phyloP scores from a whole-genome alignment of 2,888 invertebrate genomes.

The Andrena fulva region DNA sequence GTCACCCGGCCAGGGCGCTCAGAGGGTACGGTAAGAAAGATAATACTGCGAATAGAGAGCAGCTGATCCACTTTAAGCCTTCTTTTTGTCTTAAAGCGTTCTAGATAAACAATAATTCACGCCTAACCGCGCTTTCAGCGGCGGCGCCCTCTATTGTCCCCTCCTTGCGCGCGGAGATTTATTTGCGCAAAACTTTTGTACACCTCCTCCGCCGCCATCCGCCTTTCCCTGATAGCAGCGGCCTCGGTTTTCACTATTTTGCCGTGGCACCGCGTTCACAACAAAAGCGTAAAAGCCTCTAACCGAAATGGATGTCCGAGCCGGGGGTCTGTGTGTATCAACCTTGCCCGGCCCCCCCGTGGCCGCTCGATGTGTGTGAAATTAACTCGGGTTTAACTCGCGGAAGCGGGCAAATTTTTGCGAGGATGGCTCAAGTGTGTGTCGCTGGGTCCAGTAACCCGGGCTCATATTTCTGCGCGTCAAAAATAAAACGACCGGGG shows the following conservation, averaged over 20 bases:
- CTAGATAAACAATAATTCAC: constrained; percentile 74
- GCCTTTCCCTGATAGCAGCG: constrained; percentile 65
- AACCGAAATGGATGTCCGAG: constrained; percentile 64
- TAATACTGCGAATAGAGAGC: constrained; percentile 66
- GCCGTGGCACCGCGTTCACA: constrained; percentile 51
- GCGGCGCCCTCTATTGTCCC: constrained; percentile 68
- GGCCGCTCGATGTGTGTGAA: constrained; percentile 45
- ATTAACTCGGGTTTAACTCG: constrained; percentile 64
- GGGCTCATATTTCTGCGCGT: constrained; percentile 43
- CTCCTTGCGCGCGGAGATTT: constrained; percentile 72
- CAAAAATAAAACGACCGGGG: background rate
- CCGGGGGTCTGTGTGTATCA: constrained; percentile 54
- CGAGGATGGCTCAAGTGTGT: constrained; percentile 18
- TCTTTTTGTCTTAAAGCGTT: constrained; percentile 73
- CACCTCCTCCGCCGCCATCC: constrained; percentile 44
- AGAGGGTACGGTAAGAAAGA: constrained; percentile 6
- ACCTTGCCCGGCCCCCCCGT: constrained; percentile 36
- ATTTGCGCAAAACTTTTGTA: constrained; percentile 74
- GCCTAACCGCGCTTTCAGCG: constrained; percentile 75
- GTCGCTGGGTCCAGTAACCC: constrained; percentile 24
- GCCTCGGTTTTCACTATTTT: constrained; percentile 68
- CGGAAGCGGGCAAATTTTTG: constrained; percentile 39
- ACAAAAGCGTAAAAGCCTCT: constrained; percentile 62
- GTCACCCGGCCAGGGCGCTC: no score
- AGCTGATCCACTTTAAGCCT: constrained; percentile 73